These are phyloP conservation scores for Pyrrhosoma nymphula DNA, from an alignment of 2,888 invertebrate species.

Conservation along the genomic window DNA sequence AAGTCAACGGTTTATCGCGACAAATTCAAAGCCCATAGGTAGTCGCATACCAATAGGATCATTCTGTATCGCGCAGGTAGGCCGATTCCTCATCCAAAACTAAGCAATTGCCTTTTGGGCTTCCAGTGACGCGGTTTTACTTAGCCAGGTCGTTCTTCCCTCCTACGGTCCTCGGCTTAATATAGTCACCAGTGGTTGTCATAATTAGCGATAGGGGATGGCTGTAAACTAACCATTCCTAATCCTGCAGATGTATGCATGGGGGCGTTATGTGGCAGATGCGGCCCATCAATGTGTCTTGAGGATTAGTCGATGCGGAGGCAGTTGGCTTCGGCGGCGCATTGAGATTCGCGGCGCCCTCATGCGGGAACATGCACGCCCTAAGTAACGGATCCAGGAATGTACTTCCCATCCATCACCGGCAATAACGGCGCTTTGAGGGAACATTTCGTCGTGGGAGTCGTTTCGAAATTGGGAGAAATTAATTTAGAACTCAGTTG, in stretches of 20 bases:
- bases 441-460: too few species aligned
- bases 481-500: too few species aligned
- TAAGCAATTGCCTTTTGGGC: neutral
- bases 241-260: neutral
- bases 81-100: neutral
- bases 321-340: too few species aligned
- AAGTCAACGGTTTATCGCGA: neutral
- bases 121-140: neutral
- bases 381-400: too few species aligned
- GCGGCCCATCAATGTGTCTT: neutral
- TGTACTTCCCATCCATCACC: too few species aligned
- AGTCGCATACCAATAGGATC: neutral
- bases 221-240: neutral
- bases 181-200: neutral
- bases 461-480: too few species aligned
- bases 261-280: neutral
- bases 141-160: neutral
- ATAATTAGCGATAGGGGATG: neutral
- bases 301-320: neutral
- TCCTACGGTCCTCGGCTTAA: neutral
- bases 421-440: too few species aligned
- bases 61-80: neutral
- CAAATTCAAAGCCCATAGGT: neutral
- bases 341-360: neutral
- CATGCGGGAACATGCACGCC: too few species aligned